Base-by-base conservation (phyloP, 2,888 invertebrate genomes). In the Xanthia icteritia region DNA sequence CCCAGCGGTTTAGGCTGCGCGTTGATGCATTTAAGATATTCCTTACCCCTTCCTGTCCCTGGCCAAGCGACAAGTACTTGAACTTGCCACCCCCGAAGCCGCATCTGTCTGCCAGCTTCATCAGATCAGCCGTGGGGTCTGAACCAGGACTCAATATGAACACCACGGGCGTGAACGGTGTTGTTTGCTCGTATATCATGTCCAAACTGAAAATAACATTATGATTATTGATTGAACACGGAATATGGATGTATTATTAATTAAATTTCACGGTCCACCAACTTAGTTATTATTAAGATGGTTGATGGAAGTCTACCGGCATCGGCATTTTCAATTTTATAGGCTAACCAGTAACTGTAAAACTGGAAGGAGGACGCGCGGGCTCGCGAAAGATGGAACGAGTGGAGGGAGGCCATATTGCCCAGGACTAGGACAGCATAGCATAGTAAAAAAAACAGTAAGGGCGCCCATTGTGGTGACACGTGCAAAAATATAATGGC, bases 131-230 rank as follows among this genome's bases (percentile, higher is more conserved):
- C 0, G 99, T 98, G 0, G 99, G 99, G 95, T 99, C 99, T 0
- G 99, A 99, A 0, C 99, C 99, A 20, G 99, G 99, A 85, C 99
- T 99, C 67, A 99, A 96, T 84, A 99, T 98, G 92, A 99, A 99
- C 86, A 99, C 98, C 5, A 99, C 98, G 0, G 99, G 99, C 56
- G 98, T 99, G 31, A 95, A 97, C 0, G 98, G 97, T 0, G 98
- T 97, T 76, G 98, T 98, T 93, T 99, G 99, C 83, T 99, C 98
- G 91, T 97, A 98, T 89, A 99, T 98, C 90, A 97, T 97, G 84
- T 98, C 98, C 88, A 99, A 97, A 91, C 98, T 99, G 89, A 93
- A 93, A 89, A 77, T 8, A 67, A 61, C 63, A 9, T 3, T 20
- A 69, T n/a, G 45, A 20, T 31, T n/a, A 31, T 48, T 54, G 11